Conservation (phyloP, 2,113 vertebrate genomes). For the Bagarius yarrelli region DNA sequence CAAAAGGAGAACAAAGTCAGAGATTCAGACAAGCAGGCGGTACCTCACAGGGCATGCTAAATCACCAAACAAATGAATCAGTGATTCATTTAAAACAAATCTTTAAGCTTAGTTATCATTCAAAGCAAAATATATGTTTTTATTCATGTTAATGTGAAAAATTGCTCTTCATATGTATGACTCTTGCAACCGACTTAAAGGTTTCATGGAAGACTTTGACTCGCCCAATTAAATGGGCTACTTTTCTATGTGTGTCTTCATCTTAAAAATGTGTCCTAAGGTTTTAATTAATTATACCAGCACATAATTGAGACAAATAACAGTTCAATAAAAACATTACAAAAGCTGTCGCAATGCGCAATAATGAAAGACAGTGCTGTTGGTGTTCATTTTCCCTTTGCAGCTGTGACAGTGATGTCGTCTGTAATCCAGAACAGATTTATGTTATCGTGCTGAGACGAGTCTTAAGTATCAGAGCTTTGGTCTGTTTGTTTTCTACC, state of each 20-base stretch:
- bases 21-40: constrained; percentile 46
- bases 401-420: neutral
- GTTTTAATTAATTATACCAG: neutral
- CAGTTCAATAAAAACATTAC: neutral
- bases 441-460: neutral
- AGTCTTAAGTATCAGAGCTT: neutral
- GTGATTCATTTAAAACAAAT: constrained; percentile 27
- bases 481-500: neutral
- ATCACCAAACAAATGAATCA: neutral
- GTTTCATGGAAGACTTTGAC: constrained; percentile 12
- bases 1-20: constrained; percentile 54
- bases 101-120: constrained; percentile 20
- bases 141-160: constrained; percentile 3
- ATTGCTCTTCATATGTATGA: neutral
- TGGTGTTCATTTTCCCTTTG: neutral
- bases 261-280: neutral
- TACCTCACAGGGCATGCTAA: constrained; percentile 21
- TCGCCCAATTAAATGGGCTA: neutral
- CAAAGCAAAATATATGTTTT: constrained; percentile 20
- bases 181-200: neutral
- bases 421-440: neutral
- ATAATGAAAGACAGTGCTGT: neutral
- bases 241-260: neutral
- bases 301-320: neutral
- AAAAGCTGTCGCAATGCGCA: neutral